These are phyloP conservation scores for Amiota communis DNA, from an alignment of 2,888 invertebrate species.

Conservation along the genomic window DNA sequence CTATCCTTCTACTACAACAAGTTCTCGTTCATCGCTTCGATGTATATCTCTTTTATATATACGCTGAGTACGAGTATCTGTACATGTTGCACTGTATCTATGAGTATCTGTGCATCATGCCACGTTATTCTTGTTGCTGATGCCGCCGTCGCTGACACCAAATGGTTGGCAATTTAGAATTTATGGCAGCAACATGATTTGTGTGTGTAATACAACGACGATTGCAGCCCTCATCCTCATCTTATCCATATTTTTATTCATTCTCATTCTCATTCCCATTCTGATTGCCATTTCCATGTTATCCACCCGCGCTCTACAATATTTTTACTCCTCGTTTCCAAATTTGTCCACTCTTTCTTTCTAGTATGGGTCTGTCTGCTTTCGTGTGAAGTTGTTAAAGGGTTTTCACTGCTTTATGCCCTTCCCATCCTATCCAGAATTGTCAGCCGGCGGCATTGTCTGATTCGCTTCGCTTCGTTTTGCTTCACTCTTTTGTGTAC, in stretches of 20 bases:
- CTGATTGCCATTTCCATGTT: too few species aligned
- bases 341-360: too few species aligned
- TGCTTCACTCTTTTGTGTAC: constrained; percentile 52
- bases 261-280: too few species aligned
- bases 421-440: too few species aligned
- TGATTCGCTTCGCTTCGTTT: constrained; percentile 24
- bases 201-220: constrained; percentile 48
- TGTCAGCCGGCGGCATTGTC: constrained; percentile 8
- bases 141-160: constrained; percentile 32
- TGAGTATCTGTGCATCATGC: background rate
- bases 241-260: too few species aligned
- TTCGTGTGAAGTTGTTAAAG: constrained; percentile 47
- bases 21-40: background rate
- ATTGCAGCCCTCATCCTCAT: too few species aligned
- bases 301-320: constrained; percentile 45
- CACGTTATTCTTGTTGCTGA: constrained; percentile 40
- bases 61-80: background rate
- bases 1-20: constrained; percentile 22
- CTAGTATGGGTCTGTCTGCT: background rate
- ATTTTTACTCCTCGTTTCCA: constrained; percentile 15
- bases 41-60: background rate
- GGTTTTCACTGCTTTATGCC: constrained; percentile 23
- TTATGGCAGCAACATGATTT: constrained; percentile 69
- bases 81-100: constrained; percentile 1
- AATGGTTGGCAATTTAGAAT: constrained; percentile 68